phyloP scores from a whole-genome alignment of 2,888 invertebrate species.

The Microctonus aethiopoides region DNA sequence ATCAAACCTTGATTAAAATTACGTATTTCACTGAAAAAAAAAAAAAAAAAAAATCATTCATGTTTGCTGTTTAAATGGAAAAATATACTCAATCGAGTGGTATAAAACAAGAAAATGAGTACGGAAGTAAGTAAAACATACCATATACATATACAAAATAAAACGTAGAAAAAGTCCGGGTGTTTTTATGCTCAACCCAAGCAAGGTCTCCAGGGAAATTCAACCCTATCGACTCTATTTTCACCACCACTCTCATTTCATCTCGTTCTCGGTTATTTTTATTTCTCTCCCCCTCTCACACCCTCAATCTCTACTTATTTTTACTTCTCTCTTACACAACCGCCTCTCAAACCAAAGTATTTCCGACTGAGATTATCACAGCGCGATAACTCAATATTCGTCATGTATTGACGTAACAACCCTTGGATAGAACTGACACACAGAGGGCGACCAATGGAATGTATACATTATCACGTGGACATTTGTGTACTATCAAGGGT shows the following conservation, averaged over 20 bases:
- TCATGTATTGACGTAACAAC: conserved; percentile 5
- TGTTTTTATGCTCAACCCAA: conserved; percentile 22
- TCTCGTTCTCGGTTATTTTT: not conserved
- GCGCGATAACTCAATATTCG: conserved; percentile 19
- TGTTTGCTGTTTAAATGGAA: not conserved
- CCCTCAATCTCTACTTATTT: not conserved
- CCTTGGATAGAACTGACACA: conserved; percentile 8
- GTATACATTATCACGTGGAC: not conserved
- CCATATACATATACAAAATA: not conserved
- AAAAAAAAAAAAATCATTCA: too few relatives aligned
- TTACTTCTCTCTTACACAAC: not conserved
- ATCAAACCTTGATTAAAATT: too few relatives aligned
- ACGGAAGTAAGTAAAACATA: not conserved
- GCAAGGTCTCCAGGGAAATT: conserved; percentile 30
- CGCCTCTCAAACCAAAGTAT: conserved; percentile 1
- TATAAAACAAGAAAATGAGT: not conserved
- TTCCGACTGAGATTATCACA: conserved; percentile 31
- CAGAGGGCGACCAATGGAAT: conserved; percentile 11
- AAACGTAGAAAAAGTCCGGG: conserved; percentile 9
- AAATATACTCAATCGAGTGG: not conserved
- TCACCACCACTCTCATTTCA: conserved; percentile 21
- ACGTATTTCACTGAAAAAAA: too few relatives aligned
- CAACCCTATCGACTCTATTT: conserved; percentile 33
- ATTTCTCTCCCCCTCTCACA: not conserved
- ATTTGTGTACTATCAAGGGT: not conserved